Percentiles rank a stretch among this genome's conserved stretches.
Evolutionary conservation across 2,888 invertebrate species (phyloP).

Genomic region (Lamellibrachia columna): DNA sequence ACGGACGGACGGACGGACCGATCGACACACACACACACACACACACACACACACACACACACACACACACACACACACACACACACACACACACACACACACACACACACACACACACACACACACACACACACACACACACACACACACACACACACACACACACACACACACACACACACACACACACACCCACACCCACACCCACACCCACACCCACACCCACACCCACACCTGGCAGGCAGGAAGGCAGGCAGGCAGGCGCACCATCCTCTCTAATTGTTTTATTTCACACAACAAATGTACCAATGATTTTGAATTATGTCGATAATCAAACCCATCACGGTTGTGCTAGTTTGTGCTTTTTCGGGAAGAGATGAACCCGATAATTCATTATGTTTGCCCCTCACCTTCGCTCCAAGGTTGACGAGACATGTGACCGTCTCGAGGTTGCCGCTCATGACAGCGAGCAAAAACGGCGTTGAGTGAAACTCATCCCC

Average conservation of each 20-base stretch:
- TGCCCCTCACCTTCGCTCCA: slow-evolving; percentile 49
- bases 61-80: neutral
- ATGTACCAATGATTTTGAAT: neutral
- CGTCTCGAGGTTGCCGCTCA: slow-evolving; percentile 56
- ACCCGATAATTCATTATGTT: neutral
- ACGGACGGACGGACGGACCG: neutral
- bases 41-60: neutral
- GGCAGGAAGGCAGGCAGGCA: neutral
- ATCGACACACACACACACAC: neutral
- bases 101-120: neutral
- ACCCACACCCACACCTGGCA: neutral
- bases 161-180: neutral
- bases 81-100: neutral
- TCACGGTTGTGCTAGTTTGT: neutral
- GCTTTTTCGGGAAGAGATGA: neutral
- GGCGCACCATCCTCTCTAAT: neutral
- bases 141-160: neutral
- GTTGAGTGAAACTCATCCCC: slow-evolving; percentile 58
- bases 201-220: neutral
- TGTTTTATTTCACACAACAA: neutral
- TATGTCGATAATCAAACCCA: neutral
- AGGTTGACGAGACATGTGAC: slow-evolving; percentile 55
- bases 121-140: neutral
- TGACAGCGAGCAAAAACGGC: slow-evolving; percentile 61
- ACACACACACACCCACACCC: neutral